Base-by-base conservation (phyloP, 2,797 vertebrate genomes). In the Peromyscus eremicus region DNA sequence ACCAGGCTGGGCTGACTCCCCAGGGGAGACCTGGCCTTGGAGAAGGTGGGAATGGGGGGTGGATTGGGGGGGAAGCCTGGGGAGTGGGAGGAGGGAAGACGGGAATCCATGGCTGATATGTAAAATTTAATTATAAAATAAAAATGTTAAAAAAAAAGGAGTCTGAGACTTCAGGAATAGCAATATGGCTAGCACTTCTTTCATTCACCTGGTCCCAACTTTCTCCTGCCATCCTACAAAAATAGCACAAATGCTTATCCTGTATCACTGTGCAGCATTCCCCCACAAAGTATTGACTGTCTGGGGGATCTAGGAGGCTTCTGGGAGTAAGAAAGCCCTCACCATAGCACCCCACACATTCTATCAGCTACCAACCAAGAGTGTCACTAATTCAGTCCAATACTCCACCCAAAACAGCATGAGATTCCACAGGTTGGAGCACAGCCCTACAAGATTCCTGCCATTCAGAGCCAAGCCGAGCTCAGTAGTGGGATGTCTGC, bases 181-280 rank as follows among this genome's bases (percentile, higher is more conserved):
- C 55, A 29, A 3, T 76, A n/a, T 92, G 79, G 75, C 32, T 66
- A 32, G 52, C 23, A 57, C 19, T 3, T 66, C 75, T 87, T 88
- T 75, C n/a, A 27, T 85, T 73, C 84, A 13, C 12, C 76, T 0
- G 57, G 92, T 92, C 55, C 64, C 46, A 76, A 17, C 13, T 37
- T 92, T 91, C 75, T 94, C 46, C 71, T 92, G 76, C 90, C 52
- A 52, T n/a, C 66, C n/a, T 94, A 3, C 34, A 55, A 49, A 91
- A 40, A 40, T 46, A 57, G 64, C 37, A 52, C 60, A 68, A 43
- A 68, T 73, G 71, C 55, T 92, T 70, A 75, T 57, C 27, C n/a
- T 19, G 6, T 46, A 37, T 32, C 34, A 27, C n/a, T 75, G 32
- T 46, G 40, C 32, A 4, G 13, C 60, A 10, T n/a, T 10, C 46